Percentiles rank a stretch among this genome's conserved stretches.
phyloP scores from a whole-genome alignment of 2,113 vertebrate genomes.

The Thymallus thymallus region DNA sequence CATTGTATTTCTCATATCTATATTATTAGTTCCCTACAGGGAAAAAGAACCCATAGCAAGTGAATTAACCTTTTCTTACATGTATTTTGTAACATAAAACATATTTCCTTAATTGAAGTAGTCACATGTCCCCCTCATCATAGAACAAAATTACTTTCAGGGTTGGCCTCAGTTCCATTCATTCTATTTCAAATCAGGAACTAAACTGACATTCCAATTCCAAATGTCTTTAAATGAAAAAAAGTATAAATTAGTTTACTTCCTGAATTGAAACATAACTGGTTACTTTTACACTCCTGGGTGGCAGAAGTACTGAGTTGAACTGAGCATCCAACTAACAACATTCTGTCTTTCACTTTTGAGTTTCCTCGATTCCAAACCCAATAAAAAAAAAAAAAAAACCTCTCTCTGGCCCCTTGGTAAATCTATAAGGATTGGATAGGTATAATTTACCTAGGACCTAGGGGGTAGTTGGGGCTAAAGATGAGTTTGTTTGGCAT shows the following conservation, averaged over 20 bases:
- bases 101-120: conserved; percentile 56
- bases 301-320: background rate
- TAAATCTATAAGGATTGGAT: too few relatives aligned
- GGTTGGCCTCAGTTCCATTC: too few relatives aligned
- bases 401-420: too few relatives aligned
- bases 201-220: background rate
- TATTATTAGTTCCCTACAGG: background rate
- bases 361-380: too few relatives aligned
- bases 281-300: background rate
- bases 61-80: background rate
- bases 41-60: background rate
- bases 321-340: background rate
- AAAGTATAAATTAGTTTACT: conserved; percentile 13
- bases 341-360: background rate
- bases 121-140: conserved; percentile 15
- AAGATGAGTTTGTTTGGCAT: too few relatives aligned
- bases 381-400: too few relatives aligned
- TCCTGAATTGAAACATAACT: too few relatives aligned
- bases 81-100: conserved; percentile 57
- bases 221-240: too few relatives aligned
- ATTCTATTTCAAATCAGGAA: too few relatives aligned
- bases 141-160: background rate
- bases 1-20: background rate
- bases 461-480: too few relatives aligned
- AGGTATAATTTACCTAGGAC: too few relatives aligned